These are phyloP conservation scores for Vanacampus margaritifer DNA, from an alignment of 2,113 vertebrate genomes.

Conservation along the genomic window DNA sequence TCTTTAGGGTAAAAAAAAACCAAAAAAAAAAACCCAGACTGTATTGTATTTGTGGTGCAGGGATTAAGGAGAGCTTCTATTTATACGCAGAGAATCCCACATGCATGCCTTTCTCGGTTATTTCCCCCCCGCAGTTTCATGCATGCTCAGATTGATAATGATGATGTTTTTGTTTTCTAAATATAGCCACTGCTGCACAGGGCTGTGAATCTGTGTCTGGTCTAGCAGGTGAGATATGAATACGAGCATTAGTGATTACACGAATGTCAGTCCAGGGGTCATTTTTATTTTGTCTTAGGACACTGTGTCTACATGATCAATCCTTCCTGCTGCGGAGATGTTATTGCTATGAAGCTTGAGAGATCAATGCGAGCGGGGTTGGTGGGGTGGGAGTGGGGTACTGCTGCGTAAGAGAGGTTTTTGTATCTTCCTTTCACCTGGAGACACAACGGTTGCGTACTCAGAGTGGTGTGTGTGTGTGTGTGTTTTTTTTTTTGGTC, in stretches of 20 bases:
- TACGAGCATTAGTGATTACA: conserved; percentile 27
- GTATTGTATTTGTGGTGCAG: conserved; percentile 29
- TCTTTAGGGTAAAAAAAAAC: conserved; percentile 21
- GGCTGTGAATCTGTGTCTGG: conserved; percentile 37
- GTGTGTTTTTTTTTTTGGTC: conserved; percentile 12
- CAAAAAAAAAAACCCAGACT: conserved; percentile 12
- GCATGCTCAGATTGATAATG: conserved; percentile 64
- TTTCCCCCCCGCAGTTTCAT: conserved; percentile 46
- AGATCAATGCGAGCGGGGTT: conserved; percentile 30
- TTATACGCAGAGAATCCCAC: conserved; percentile 29
- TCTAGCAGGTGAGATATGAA: conserved; percentile 30
- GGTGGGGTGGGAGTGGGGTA: conserved; percentile 15
- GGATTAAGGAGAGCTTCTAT: conserved; percentile 17
- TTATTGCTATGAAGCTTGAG: conserved; percentile 38
- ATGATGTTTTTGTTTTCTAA: conserved; percentile 73
- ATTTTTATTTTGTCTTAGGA: conserved; percentile 2
- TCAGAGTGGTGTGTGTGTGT: conserved; percentile 34
- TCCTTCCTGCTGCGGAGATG: conserved; percentile 44
- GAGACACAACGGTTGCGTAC: conserved; percentile 39
- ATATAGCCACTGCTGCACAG: conserved; percentile 59
- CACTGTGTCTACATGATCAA: conserved; percentile 9
- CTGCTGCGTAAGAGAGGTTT: conserved; percentile 37
- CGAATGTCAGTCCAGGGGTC: conserved; percentile 16
- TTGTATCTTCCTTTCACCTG: conserved; percentile 51
- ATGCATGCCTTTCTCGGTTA: conserved; percentile 18